phyloP scores from a whole-genome alignment of 2,888 invertebrate species.

The Scaptomyza cyrtandrae region DNA sequence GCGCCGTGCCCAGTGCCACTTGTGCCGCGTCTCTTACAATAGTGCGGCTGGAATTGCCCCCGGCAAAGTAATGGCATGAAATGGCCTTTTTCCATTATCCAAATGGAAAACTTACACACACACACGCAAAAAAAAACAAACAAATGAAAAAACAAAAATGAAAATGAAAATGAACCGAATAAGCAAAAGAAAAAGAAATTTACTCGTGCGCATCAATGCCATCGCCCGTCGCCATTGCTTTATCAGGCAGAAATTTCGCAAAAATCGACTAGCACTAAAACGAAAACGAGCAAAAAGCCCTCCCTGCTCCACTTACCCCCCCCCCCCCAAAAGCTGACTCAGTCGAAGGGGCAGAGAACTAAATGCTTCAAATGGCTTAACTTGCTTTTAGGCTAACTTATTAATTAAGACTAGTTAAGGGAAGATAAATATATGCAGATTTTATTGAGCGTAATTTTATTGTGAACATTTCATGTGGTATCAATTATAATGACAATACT shows the following conservation, averaged over 20 bases:
- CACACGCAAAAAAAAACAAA: conserved; percentile 42
- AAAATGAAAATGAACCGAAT: conserved; percentile 21
- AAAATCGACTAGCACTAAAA: conserved; percentile 67
- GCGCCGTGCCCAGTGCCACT: conserved; percentile 69
- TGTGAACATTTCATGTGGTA: conserved; percentile 1
- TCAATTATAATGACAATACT: not conserved
- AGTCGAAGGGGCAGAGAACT: conserved; percentile 8
- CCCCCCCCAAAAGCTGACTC: not conserved
- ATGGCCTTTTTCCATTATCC: conserved; percentile 84
- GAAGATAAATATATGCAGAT: conserved; percentile 1
- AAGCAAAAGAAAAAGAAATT: conserved; percentile 70
- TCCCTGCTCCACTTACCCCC: not conserved
- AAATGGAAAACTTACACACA: conserved; percentile 83
- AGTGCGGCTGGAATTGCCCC: conserved; percentile 73
- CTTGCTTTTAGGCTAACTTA: conserved; percentile 33
- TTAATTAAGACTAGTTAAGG: conserved; percentile 60
- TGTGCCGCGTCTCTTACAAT: conserved; percentile 60
- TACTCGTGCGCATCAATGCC: conserved; percentile 77
- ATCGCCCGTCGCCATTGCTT: conserved; percentile 70
- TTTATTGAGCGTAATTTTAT: too few relatives aligned
- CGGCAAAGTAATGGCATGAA: conserved; percentile 76
- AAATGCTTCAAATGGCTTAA: conserved; percentile 41
- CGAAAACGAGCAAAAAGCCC: conserved; percentile 43
- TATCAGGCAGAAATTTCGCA: conserved; percentile 80
- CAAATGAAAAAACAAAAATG: not conserved